phyloP scores from a whole-genome alignment of 2,888 invertebrate genomes.

The Herminia tarsipennalis region DNA sequence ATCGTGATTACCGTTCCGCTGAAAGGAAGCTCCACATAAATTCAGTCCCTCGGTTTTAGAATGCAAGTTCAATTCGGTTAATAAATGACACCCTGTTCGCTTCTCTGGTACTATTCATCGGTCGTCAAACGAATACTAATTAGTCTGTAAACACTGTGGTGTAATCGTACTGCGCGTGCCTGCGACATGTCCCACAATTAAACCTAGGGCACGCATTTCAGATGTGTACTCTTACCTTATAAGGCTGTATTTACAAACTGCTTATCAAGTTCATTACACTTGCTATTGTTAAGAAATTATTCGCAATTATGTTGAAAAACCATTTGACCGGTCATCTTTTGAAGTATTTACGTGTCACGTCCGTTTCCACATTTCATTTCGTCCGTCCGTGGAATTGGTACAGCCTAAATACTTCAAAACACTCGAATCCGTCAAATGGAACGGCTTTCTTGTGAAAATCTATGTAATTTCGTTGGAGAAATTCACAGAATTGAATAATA shows the following conservation, averaged over 20 bases:
- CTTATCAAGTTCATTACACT: conserved; percentile 32
- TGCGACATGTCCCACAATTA: conserved; percentile 22
- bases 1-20: conserved; percentile 42
- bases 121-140: conserved; percentile 19
- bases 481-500: conserved; percentile 28
- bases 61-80: conserved; percentile 32
- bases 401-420: conserved; percentile 6
- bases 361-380: conserved; percentile 9
- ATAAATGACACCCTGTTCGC: conserved; percentile 32
- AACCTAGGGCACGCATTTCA: conserved; percentile 20
- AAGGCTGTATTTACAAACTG: conserved; percentile 17
- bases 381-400: conserved; percentile 2
- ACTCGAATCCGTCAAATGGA: conserved; percentile 17
- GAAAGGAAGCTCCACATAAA: conserved; percentile 30
- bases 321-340: conserved; percentile 20
- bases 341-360: conserved; percentile 21
- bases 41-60: conserved; percentile 29
- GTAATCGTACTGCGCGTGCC: conserved; percentile 5
- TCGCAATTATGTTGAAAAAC: conserved; percentile 13
- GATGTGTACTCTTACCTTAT: conserved; percentile 20
- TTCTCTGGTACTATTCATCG: conserved; percentile 23
- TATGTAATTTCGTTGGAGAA: conserved; percentile 18
- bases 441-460: conserved; percentile 17
- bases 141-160: conserved; percentile 18
- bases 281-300: conserved; percentile 7